Conservation (phyloP, 2,888 invertebrate species). For the Criorhina ranunculi region DNA sequence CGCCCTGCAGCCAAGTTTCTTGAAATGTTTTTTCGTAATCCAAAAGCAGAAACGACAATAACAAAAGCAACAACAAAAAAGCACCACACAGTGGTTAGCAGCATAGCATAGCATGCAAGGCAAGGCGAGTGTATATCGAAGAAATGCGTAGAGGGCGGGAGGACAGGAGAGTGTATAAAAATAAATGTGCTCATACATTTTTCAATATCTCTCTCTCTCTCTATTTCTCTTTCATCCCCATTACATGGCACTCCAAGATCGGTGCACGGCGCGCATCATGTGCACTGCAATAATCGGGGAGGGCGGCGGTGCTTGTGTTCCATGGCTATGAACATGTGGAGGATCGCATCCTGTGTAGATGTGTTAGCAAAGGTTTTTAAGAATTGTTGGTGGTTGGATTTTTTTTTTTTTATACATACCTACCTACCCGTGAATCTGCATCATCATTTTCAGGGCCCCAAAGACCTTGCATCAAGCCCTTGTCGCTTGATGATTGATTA, state of each 20-base stretch:
- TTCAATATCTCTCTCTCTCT: slow-evolving; percentile 51
- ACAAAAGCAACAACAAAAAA: slow-evolving; percentile 50
- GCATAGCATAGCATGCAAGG: slow-evolving; percentile 48
- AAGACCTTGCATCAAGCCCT: slow-evolving; percentile 64
- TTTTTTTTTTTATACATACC: not conserved
- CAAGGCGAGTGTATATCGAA: slow-evolving; percentile 57
- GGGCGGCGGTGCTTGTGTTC: slow-evolving; percentile 60
- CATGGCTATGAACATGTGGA: slow-evolving; percentile 66
- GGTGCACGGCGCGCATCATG: slow-evolving; percentile 68
- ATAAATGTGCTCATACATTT: slow-evolving; percentile 68
- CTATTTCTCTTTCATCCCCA: slow-evolving; percentile 48
- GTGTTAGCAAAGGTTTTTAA: slow-evolving; percentile 43
- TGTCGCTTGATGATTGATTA: slow-evolving; percentile 52
- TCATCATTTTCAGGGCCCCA: slow-evolving; percentile 37
- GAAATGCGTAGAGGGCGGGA: slow-evolving; percentile 68
- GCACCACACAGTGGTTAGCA: slow-evolving; percentile 66
- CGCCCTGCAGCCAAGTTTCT: slow-evolving; percentile 75
- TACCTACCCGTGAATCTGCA: slow-evolving; percentile 44
- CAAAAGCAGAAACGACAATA: slow-evolving; percentile 61
- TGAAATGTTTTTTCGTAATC: slow-evolving; percentile 75
- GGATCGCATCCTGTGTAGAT: slow-evolving; percentile 64
- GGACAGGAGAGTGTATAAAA: slow-evolving; percentile 46
- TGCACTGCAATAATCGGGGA: slow-evolving; percentile 50
- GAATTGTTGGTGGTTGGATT: slow-evolving; percentile 50
- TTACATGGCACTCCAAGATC: slow-evolving; percentile 42